These are phyloP conservation scores for Pipistrellus kuhlii DNA, from an alignment of 2,797 vertebrate genomes.

Conservation along the genomic window DNA sequence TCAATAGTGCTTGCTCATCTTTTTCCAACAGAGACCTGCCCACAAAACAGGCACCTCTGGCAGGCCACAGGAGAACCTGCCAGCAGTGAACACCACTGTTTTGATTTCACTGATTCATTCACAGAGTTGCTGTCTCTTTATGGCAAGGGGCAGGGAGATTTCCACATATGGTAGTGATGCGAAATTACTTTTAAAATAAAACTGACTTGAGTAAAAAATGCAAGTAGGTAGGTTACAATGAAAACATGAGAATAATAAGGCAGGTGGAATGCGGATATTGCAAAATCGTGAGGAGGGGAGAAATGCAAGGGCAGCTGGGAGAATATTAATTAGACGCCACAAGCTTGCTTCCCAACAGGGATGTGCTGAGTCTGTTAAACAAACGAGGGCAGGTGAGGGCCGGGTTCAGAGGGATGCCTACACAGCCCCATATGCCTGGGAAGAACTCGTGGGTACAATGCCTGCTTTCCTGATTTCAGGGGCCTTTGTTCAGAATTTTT, in stretches of 20 bases:
- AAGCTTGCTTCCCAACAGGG: not conserved
- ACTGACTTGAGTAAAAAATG: not conserved
- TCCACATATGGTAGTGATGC: not conserved
- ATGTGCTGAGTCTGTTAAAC: not conserved
- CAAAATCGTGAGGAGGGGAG: not conserved
- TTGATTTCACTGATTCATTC: not conserved
- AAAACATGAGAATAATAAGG: not conserved
- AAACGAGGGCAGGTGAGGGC: not conserved
- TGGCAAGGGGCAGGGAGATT: not conserved
- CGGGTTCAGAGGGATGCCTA: not conserved
- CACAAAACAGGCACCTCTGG: not conserved
- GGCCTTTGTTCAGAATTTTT: not conserved
- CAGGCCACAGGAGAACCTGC: not conserved
- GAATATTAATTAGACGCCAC: not conserved
- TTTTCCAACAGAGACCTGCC: not conserved
- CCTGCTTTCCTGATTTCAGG: not conserved
- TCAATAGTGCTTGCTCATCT: no score
- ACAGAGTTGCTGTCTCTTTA: not conserved
- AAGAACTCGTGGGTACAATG: not conserved
- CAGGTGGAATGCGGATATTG: not conserved
- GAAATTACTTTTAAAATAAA: conserved; percentile 27
- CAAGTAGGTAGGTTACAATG: not conserved
- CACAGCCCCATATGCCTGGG: rapidly evolving
- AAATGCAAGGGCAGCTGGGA: not conserved
- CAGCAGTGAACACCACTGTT: not conserved